Evolutionary conservation across 2,113 vertebrate genomes (phyloP).

Genomic region (Tetrao urogallus): DNA sequence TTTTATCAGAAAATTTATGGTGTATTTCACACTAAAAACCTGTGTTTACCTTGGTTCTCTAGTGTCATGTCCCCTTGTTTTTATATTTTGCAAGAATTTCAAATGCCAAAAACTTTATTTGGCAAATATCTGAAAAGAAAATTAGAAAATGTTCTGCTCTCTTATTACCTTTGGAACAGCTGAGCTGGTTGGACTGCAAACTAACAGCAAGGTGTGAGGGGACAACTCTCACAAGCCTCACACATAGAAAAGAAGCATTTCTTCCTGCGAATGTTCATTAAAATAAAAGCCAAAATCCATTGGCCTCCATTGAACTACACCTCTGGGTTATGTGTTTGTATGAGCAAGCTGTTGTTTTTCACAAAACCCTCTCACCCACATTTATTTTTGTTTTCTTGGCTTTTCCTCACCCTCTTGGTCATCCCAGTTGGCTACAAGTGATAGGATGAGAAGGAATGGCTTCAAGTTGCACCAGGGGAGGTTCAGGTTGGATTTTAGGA

Average conservation of each 20-base stretch:
- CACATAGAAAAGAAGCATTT: background rate
- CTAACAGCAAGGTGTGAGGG: background rate
- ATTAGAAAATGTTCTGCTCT: background rate
- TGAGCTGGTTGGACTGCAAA: background rate
- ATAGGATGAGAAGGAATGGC: too few relatives aligned
- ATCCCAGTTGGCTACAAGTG: background rate
- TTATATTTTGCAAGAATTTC: background rate
- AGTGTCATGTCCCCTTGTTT: background rate
- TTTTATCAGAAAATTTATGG: background rate
- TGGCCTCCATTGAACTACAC: background rate
- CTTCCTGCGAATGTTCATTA: background rate
- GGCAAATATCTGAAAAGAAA: background rate
- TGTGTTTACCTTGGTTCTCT: background rate
- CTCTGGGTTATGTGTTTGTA: background rate
- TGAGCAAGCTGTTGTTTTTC: background rate
- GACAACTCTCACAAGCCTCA: background rate
- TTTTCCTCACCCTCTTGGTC: background rate
- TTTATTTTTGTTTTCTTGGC: background rate
- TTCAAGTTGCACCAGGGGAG: too few relatives aligned
- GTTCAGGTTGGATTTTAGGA: too few relatives aligned
- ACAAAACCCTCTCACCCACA: background rate
- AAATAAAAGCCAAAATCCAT: background rate
- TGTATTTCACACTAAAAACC: background rate
- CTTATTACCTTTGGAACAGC: fast-evolving
- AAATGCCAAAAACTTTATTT: background rate